Percentiles rank a stretch among this genome's conserved stretches.
Conservation (phyloP, 2,888 invertebrate genomes). For the Chrysodeixis includens region DNA sequence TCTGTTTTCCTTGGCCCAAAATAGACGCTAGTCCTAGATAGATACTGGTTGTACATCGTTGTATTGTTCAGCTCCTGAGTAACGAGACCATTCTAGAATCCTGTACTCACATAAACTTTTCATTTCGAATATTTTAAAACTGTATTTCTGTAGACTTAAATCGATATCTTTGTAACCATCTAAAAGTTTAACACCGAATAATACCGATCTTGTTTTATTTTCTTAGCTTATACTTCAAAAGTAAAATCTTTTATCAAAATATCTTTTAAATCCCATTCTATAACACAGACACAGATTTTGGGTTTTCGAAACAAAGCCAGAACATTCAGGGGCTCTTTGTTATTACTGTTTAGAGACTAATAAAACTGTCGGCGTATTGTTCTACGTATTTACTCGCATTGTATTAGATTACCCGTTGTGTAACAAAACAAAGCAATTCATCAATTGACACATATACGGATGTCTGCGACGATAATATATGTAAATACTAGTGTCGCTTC, state of each 20-base stretch:
- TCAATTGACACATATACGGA: slow-evolving; percentile 38
- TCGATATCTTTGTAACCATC: not conserved
- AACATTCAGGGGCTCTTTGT: slow-evolving; percentile 5
- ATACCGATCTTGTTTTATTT: not conserved
- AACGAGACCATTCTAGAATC: no score
- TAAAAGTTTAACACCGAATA: not conserved
- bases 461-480: slow-evolving; percentile 37
- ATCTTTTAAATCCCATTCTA: not conserved
- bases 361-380: slow-evolving; percentile 24
- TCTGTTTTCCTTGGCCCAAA: no score
- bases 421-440: slow-evolving; percentile 35
- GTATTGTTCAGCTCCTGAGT: no score
- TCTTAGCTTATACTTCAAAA: not conserved
- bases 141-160: not conserved
- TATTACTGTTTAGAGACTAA: slow-evolving; percentile 11
- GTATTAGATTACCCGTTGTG: slow-evolving; percentile 11
- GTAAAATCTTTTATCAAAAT: not conserved
- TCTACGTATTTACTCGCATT: slow-evolving; percentile 17
- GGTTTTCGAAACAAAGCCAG: not conserved
- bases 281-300: not conserved
- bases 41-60: no score
- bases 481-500: slow-evolving; percentile 25
- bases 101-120: not conserved
- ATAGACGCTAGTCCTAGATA: no score
- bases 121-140: not conserved